Evolutionary conservation across 2,113 vertebrate species (phyloP), one percentile per base, ranked within the genome.

Genomic region (Pleuronectes platessa): DNA sequence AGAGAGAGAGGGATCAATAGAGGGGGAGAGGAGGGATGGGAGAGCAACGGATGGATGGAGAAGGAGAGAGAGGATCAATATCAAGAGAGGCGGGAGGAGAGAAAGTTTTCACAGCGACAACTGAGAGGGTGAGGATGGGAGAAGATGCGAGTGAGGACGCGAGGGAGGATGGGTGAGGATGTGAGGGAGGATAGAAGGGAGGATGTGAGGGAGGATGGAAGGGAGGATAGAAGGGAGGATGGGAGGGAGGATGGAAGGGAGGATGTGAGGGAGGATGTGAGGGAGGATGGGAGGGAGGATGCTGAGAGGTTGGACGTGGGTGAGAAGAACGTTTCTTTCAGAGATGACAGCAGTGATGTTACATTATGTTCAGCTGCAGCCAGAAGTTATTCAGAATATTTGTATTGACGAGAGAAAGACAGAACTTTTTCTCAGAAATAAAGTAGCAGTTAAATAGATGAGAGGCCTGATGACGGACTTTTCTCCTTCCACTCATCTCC

Each of bases 1-100:
- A 93, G 94, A 31, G 94, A 93, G 78, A 53, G 68, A 11, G 94
- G 93, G 42, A 65, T 63, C 58, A 62, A 74, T 68, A 56, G 42
- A 54, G 49, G 31, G 95, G 92, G 92, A 87, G 93, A 93, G 71
- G 15, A 7, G 94, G 94, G 93, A 94, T 6, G 61, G 4, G 21
- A 7, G 40, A 24, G 61, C 42, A 83, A 83, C 72, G 69, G 74
- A 83, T 20, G 53, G 75, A 21, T 9, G 51, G 51, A 54, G 51
- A 54, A 54, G 51, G 54, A 76, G 77, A 27, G 77, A 67, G 45
- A 59, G 75, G 83, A 89, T 88, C 88, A 71, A 90, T 91, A 91
- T 81, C 65, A 68, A 65, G 76, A 74, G 86, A 88, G 78, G 51
- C 35, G 42, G 53, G 67, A 71, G 68, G 84, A 78, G 81, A 79